Base-by-base conservation (phyloP, 53 echinoderm and acorn worm species). In the Crossaster papposus region DNA sequence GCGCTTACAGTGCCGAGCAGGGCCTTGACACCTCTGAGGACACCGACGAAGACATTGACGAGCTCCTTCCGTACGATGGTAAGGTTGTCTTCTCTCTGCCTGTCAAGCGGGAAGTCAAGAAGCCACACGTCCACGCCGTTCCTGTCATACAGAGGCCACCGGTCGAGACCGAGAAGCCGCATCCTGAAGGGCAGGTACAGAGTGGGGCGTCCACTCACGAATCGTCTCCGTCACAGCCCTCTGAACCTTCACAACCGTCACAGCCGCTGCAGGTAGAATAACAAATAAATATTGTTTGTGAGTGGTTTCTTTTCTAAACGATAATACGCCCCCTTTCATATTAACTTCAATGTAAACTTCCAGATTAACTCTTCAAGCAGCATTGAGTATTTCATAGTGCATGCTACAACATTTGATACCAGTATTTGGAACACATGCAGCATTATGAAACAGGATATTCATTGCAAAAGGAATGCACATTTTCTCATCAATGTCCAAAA, bases 11-110 rank as follows among this genome's bases (percentile, higher is more conserved):
- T 74, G 95, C 93, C 14, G 99, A 96, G 70, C 92, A 91, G 65
- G 99, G 96, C 72, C 88, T 94, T 84, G 99, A 96, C 65, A 96
- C 99, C 29, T 95, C 95, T 65, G 94, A 93, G 17, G 99, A 99
- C 79, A 96, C 96, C 14, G 99, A 96, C 31, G 90, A 96, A 62
- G 99, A 96, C 80, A 83, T 99, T 51, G 98, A 98, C 65, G 98
- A 97, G 87, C 87, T 96, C 74, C 85, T 99, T 33, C 99, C 98
- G 0, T 98, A 96, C 31, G 99, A 98, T 71, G 99, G 96, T 26
- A 91, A 72, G 62, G 53, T 94, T 17, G 91, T 92, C 50, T 91
- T 94, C 26, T 94, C 97, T 24, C 73, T 85, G 44, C 84, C 89
- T 18, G 89, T 94, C 73, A 91, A 90, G 30, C 91, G 90, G 8